phyloP scores from a whole-genome alignment of 2,113 vertebrate genomes.

The Corythoichthys intestinalis region DNA sequence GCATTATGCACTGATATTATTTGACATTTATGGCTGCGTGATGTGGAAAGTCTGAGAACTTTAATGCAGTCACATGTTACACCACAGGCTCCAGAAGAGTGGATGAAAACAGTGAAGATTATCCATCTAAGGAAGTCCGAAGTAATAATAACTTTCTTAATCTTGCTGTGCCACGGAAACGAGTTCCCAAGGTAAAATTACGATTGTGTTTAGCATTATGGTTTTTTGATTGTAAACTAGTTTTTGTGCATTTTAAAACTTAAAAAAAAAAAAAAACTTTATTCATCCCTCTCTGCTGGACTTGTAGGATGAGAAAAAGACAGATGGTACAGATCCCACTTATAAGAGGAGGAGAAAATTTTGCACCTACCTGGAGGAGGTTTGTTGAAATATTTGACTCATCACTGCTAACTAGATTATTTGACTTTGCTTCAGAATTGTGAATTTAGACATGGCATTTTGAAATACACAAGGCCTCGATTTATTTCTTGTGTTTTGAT shows the following conservation, averaged over 20 bases:
- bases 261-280: neutral
- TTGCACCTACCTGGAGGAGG: conserved; percentile 80
- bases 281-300: conserved; percentile 7
- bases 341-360: conserved; percentile 87
- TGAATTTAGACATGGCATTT: no score
- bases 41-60: conserved; percentile 31
- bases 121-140: conserved; percentile 71
- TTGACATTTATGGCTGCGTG: conserved; percentile 21
- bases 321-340: conserved; percentile 76
- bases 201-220: neutral
- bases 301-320: conserved; percentile 80
- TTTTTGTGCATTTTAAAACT: neutral
- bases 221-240: neutral
- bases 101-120: conserved; percentile 76
- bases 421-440: neutral
- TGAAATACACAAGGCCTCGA: no score
- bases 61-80: conserved; percentile 28
- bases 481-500: no score
- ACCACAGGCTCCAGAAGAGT: conserved; percentile 71
- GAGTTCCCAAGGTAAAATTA: conserved; percentile 84
- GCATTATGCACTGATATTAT: conserved; percentile 14
- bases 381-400: conserved; percentile 55
- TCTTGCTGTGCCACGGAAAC: conserved; percentile 82
- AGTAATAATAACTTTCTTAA: conserved; percentile 81
- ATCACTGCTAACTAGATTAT: neutral